Conservation (phyloP, 2,113 vertebrate species). For the Vireo altiloquus region DNA sequence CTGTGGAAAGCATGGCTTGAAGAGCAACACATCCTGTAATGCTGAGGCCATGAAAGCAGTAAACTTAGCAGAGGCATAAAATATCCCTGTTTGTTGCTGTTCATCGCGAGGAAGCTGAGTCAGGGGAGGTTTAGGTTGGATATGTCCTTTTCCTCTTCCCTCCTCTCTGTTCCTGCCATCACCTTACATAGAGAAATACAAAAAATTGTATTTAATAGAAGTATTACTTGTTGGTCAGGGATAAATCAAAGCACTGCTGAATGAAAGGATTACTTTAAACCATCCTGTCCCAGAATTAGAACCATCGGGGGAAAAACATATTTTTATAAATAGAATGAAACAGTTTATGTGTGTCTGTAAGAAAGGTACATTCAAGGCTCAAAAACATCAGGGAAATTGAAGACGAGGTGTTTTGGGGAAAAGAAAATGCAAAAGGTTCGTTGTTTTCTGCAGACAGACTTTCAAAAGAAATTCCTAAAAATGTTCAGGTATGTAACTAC, state of each 20-base stretch:
- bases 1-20: not conserved
- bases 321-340: not conserved
- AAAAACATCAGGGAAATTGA: not conserved
- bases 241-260: not conserved
- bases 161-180: not conserved
- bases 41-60: not conserved
- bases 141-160: not conserved
- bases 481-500: not conserved
- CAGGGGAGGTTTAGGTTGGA: not conserved
- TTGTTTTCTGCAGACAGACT: not conserved
- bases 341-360: not conserved
- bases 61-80: not conserved
- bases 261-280: not conserved
- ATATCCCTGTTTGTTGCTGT: not conserved
- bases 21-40: not conserved
- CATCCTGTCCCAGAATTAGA: not conserved
- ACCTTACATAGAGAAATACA: not conserved
- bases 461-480: not conserved
- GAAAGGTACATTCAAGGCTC: not conserved
- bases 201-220: not conserved
- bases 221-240: not conserved
- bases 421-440: not conserved
- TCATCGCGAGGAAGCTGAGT: not conserved
- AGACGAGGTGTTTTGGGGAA: not conserved
- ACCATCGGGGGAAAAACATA: not conserved